Conservation (phyloP, 2,797 vertebrate genomes). For the Squalus acanthias region DNA sequence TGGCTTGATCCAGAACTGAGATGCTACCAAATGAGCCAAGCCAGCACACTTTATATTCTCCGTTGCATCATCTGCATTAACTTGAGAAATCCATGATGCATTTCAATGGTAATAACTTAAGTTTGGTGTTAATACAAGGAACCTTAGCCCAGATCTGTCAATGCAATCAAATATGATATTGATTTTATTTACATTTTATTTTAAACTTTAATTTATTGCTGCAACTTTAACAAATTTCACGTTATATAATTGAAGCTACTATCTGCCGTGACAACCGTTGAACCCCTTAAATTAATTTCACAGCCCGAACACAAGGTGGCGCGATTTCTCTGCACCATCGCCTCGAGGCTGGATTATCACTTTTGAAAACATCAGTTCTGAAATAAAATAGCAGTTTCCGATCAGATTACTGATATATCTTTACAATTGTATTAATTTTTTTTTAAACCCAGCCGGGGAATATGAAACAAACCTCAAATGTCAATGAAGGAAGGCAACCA, state of each 20-base stretch:
- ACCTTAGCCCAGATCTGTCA: background rate
- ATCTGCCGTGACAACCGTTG: background rate
- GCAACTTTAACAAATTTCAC: background rate
- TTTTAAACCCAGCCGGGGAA: too few species aligned
- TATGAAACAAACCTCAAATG: background rate
- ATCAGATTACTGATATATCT: background rate
- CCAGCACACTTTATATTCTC: background rate
- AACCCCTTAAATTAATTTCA: background rate
- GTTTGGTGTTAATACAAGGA: background rate
- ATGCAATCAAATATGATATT: background rate
- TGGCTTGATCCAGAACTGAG: background rate
- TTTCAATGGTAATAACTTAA: background rate
- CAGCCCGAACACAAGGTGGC: background rate
- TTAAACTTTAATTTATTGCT: background rate
- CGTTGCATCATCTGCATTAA: background rate
- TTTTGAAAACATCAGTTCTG: background rate
- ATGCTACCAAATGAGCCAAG: too few species aligned
- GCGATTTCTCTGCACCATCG: background rate
- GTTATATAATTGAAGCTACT: background rate
- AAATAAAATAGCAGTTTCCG: background rate
- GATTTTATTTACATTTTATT: background rate
- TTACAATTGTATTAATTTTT: background rate
- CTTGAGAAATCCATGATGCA: background rate
- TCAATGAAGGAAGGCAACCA: background rate
- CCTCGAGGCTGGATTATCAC: background rate